Conservation (phyloP, 2,797 vertebrate species). For the Carduelis carduelis region DNA sequence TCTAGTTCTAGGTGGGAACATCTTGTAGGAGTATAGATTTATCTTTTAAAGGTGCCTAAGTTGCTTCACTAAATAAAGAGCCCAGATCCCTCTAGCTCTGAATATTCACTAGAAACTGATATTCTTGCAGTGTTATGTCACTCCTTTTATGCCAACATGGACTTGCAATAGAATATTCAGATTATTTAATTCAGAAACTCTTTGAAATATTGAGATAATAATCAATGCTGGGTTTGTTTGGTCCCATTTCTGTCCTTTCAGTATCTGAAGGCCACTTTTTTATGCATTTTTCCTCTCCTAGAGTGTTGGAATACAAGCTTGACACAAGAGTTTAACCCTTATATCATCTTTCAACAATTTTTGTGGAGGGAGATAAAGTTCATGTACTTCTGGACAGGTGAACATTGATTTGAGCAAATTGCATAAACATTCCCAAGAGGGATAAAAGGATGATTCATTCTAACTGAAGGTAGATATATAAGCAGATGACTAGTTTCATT, state of each 20-base stretch:
- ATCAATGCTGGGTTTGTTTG: not conserved
- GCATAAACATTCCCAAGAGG: not conserved
- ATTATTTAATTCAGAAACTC: not conserved
- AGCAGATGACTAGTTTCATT: not conserved
- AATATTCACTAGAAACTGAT: not conserved
- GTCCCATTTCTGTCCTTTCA: not conserved
- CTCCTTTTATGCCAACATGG: not conserved
- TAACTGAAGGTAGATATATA: not conserved
- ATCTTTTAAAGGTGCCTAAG: not conserved
- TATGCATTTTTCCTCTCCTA: not conserved
- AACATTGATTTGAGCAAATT: not conserved
- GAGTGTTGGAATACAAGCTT: not conserved
- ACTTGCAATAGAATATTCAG: not conserved
- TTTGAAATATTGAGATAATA: not conserved
- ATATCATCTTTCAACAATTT: not conserved
- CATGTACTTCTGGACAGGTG: not conserved
- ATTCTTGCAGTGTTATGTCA: not conserved
- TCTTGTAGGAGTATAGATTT: slow-evolving; percentile 16
- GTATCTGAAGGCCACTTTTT: not conserved
- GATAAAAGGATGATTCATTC: not conserved
- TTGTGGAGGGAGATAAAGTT: not conserved
- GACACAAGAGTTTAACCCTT: not conserved
- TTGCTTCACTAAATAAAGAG: not conserved
- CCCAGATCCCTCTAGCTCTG: not conserved
- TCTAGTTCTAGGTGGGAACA: slow-evolving; percentile 25